Evolutionary conservation across 1,140 invertebrate genomes (phyloP), one percentile per base, ranked within the genome.

Genomic region (Mamestra configurata): DNA sequence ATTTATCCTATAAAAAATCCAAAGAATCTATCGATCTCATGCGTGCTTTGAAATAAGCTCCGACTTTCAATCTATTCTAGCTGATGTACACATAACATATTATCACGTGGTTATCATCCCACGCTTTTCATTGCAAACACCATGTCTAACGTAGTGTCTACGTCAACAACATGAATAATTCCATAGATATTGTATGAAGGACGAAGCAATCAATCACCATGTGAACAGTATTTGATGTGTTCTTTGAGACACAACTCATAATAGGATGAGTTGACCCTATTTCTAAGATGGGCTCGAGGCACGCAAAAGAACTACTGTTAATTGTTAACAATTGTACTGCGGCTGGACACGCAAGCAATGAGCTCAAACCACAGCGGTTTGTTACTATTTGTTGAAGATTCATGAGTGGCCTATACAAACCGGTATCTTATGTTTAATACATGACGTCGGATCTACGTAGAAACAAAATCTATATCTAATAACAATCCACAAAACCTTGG

Each of bases 301-400:
- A 93, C 91, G 91, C 92, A 84, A 92, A 93, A 93, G 90, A 90
- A 92, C 80, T 88, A 89, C 88, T 82, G 89, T 90, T 94, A 94
- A 94, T 94, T 94, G 88, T 89, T 85, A 89, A 92, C 90, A 93
- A 93, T 94, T 93, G 92, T 90, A 89, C 77, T 89, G 89, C 82
- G 84, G 84, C 85, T 75, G 81, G 68, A 85, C 92, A 93, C 90
- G 91, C 92, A 89, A 91, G 80, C 79, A 83, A 87, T 86, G 84
- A 84, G 80, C 77, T 81, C n/a, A 72, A 82, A 87, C 86, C 84
- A 79, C 81, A 87, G 79, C 72, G 59, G 80, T 81, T 59, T 55
- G 80, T 82, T 51, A 68, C 66, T 70, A 51, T 70, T 70, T 49
- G 37, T 70, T 51, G 22, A 20, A 73, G 71, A 78, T 79, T 77